Evolutionary conservation across 1,140 invertebrate genomes (phyloP).

Genomic region (Dendrolimus kikuchii): DNA sequence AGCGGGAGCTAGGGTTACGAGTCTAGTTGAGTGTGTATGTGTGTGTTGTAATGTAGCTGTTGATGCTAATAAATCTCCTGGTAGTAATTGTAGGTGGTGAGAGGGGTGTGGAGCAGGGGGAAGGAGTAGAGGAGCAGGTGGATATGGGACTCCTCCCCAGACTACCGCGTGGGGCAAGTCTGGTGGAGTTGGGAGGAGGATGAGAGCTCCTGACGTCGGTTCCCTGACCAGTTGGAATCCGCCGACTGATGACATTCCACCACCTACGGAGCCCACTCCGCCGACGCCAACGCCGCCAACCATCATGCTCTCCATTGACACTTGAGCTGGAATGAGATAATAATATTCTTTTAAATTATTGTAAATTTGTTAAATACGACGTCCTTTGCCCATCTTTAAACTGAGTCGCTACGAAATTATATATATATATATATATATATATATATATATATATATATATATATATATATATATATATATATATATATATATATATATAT

Average conservation of each 20-base stretch:
- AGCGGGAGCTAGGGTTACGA: constrained; percentile 73
- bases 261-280: constrained; percentile 64
- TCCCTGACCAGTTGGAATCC: constrained; percentile 85
- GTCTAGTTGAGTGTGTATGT: constrained; percentile 73
- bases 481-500: too few relatives aligned
- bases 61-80: constrained; percentile 70
- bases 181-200: constrained; percentile 81
- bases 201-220: constrained; percentile 83
- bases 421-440: too few relatives aligned
- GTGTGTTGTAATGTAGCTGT: constrained; percentile 73
- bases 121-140: constrained; percentile 74
- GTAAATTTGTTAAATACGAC: too few relatives aligned
- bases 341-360: too few relatives aligned
- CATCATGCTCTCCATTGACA: constrained; percentile 80
- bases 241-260: constrained; percentile 43
- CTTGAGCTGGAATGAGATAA: constrained; percentile 70
- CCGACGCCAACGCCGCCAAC: constrained; percentile 68
- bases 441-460: too few relatives aligned
- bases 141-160: constrained; percentile 78
- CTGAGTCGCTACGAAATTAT: too few relatives aligned
- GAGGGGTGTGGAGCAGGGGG: constrained; percentile 76
- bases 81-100: constrained; percentile 75
- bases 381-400: too few relatives aligned
- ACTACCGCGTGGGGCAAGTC: constrained; percentile 85
- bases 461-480: too few relatives aligned